Conservation (phyloP, 2,888 invertebrate species). For the Aromia moschata region DNA sequence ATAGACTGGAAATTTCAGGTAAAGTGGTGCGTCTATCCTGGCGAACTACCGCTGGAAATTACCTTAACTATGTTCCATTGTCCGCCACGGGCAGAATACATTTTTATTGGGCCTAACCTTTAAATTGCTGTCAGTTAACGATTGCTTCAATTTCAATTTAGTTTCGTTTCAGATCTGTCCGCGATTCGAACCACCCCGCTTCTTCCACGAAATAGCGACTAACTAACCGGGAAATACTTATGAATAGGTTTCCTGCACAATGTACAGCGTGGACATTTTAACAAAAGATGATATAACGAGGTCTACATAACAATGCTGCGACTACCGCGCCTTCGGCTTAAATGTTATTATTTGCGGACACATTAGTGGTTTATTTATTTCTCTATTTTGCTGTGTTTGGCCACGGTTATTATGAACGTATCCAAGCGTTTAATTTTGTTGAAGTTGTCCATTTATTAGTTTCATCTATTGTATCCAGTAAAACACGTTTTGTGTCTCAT, state of each 20-base stretch:
- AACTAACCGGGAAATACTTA: conserved; percentile 33
- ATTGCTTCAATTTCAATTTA: background rate
- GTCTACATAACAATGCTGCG: conserved; percentile 32
- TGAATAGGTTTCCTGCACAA: conserved; percentile 36
- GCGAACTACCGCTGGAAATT: background rate
- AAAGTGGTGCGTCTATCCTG: background rate
- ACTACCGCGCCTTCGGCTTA: conserved; percentile 32
- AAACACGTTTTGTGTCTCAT: too few relatives aligned
- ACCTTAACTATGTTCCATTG: background rate
- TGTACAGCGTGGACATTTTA: conserved; percentile 34
- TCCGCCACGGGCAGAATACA: background rate
- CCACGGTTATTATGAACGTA: too few relatives aligned
- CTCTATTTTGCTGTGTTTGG: too few relatives aligned
- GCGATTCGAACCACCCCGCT: conserved; percentile 21
- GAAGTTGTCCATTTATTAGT: too few relatives aligned
- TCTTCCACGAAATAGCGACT: conserved; percentile 27
- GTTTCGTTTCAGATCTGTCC: conserved; percentile 3
- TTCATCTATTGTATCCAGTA: too few relatives aligned
- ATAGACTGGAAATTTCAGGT: background rate
- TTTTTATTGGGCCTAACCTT: background rate
- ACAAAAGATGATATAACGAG: conserved; percentile 39
- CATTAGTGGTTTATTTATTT: conserved; percentile 29
- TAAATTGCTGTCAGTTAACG: background rate
- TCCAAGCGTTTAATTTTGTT: too few relatives aligned
- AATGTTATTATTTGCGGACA: conserved; percentile 31